phyloP scores from a whole-genome alignment of 2,797 vertebrate species.

The Bradypodion ventrale region DNA sequence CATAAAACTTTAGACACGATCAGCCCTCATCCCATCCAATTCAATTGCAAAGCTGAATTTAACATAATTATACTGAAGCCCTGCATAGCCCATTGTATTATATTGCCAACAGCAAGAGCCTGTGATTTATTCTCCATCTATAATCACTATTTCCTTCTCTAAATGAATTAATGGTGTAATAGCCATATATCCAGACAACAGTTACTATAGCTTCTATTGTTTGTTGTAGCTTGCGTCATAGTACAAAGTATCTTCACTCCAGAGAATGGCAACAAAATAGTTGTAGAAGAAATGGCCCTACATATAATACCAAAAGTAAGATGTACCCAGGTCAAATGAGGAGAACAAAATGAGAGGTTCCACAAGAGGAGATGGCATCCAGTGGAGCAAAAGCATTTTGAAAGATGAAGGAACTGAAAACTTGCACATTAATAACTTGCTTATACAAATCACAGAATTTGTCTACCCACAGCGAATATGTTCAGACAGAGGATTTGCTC shows the following conservation, averaged over 20 bases:
- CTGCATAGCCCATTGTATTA: background rate
- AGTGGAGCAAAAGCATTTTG: background rate
- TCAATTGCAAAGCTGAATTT: background rate
- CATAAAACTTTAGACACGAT: background rate
- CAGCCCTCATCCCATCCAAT: background rate
- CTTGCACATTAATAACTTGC: background rate
- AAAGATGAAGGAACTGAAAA: background rate
- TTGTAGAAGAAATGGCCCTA: background rate
- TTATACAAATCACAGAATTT: background rate
- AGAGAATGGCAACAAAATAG: background rate
- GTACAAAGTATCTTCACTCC: background rate
- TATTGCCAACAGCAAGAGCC: background rate
- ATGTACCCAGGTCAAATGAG: no score
- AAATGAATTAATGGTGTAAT: background rate
- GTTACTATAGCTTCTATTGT: background rate
- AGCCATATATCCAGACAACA: background rate
- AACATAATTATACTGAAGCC: background rate
- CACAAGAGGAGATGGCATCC: background rate
- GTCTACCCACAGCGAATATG: no score
- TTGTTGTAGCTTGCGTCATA: background rate
- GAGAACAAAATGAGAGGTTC: background rate
- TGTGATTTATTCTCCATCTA: background rate
- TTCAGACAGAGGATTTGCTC: no score
- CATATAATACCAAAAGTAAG: background rate
- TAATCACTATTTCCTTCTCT: background rate